Conservation (phyloP, 2,113 vertebrate species). For the Ancistrus triradiatus region DNA sequence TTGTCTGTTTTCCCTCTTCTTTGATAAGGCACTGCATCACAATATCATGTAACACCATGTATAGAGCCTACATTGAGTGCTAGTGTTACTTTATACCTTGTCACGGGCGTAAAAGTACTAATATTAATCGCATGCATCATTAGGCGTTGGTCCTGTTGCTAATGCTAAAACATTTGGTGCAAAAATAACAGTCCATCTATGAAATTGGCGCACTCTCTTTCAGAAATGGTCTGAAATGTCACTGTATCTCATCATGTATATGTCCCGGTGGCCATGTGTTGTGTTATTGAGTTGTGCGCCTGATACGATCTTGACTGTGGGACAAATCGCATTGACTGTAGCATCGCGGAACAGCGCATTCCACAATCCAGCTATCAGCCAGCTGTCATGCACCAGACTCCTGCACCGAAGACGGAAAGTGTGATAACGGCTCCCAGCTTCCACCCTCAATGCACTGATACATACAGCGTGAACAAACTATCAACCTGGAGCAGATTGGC, state of each 20-base stretch:
- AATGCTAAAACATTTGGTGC: background rate
- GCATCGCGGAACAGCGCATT: slow-evolving; percentile 19
- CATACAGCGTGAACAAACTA: slow-evolving; percentile 10
- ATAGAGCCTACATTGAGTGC: too few species aligned
- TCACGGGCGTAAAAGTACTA: too few species aligned
- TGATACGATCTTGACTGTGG: slow-evolving; percentile 30
- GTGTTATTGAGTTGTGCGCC: slow-evolving; percentile 29
- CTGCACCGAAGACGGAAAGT: background rate
- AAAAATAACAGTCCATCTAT: too few species aligned
- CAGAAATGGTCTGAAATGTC: slow-evolving; percentile 20
- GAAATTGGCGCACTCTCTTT: too few species aligned
- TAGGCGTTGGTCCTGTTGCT: too few species aligned
- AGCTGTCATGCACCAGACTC: slow-evolving; percentile 32
- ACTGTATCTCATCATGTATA: slow-evolving; percentile 17
- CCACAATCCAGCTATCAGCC: slow-evolving; percentile 33
- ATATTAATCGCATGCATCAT: too few species aligned
- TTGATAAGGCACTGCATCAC: too few species aligned
- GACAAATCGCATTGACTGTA: slow-evolving; percentile 35
- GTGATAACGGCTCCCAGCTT: slow-evolving; percentile 31
- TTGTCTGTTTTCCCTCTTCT: too few species aligned
- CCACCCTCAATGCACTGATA: slow-evolving; percentile 15
- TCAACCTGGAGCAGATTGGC: background rate
- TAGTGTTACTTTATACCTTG: too few species aligned
- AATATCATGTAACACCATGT: too few species aligned
- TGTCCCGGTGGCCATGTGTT: slow-evolving; percentile 17